A percentile compares a stretch with the other conserved stretches of the same genome.
phyloP scores from a whole-genome alignment of 2,888 invertebrate species.

The Axea sp. region DNA sequence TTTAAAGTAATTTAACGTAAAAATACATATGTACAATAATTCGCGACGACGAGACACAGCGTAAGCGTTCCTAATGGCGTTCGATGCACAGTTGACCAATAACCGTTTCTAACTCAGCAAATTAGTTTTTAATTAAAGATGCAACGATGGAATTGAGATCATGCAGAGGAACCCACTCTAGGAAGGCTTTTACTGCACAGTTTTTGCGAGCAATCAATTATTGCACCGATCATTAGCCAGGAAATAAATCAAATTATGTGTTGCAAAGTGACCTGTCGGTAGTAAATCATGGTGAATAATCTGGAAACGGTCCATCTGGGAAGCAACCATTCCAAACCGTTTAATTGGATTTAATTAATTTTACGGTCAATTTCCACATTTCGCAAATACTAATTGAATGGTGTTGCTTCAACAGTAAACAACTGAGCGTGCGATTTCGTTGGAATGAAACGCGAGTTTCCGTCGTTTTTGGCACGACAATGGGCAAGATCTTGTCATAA shows the following conservation, averaged over 20 bases:
- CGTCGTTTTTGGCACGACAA: slow-evolving; percentile 14
- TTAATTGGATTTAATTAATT: slow-evolving; percentile 24
- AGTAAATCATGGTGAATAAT: slow-evolving; percentile 13
- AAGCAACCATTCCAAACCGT: slow-evolving; percentile 5
- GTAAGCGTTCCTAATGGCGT: too few species aligned
- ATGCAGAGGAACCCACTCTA: background rate
- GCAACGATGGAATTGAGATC: slow-evolving; percentile 10
- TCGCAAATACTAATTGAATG: slow-evolving; percentile 23
- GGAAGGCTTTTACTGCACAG: background rate
- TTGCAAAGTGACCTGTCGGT: slow-evolving; percentile 8
- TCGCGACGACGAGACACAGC: too few species aligned
- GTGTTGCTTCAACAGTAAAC: background rate
- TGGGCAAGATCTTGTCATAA: slow-evolving; percentile 20
- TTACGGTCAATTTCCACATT: slow-evolving; percentile 16
- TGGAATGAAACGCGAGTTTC: background rate
- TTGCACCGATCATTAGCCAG: background rate
- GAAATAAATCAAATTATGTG: slow-evolving; percentile 37
- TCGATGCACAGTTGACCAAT: too few species aligned
- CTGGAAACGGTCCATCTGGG: slow-evolving; percentile 7
- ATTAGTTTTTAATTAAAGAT: slow-evolving; percentile 28
- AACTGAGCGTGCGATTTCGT: background rate
- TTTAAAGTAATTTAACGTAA: too few species aligned
- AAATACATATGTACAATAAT: too few species aligned
- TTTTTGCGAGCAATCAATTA: slow-evolving; percentile 28
- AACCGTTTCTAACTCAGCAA: slow-evolving; percentile 10